A percentile compares a stretch with the other conserved stretches of the same genome.
Conservation (phyloP, 2,888 invertebrate genomes). For the Periphyllus acericola region DNA sequence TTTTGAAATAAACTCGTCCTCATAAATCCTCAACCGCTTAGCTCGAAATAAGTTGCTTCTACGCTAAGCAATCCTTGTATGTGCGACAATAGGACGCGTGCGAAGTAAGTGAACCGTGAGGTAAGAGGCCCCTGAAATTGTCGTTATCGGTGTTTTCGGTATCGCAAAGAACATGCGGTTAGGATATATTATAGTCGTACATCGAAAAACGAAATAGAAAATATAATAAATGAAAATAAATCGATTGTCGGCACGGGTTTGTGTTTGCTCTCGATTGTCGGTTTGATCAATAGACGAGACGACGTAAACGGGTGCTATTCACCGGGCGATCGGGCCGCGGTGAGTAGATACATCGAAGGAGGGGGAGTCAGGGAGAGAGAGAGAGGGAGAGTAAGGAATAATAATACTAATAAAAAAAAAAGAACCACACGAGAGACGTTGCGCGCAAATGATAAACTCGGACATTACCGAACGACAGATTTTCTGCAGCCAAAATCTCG, state of each 20-base stretch:
- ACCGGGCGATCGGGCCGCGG: not conserved
- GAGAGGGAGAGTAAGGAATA: not conserved
- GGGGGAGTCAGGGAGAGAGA: not conserved
- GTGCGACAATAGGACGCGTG: no score
- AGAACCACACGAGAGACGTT: not conserved
- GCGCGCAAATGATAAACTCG: slow-evolving; percentile 23
- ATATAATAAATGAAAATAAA: not conserved
- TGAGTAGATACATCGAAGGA: not conserved
- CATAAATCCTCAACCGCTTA: no score
- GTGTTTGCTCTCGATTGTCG: not conserved
- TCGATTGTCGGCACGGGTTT: not conserved
- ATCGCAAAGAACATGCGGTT: not conserved
- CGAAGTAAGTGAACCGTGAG: not conserved
- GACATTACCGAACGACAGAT: slow-evolving; percentile 11
- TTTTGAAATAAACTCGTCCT: no score
- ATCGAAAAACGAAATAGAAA: not conserved
- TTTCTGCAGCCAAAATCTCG: slow-evolving; percentile 32
- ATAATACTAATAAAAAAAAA: not conserved
- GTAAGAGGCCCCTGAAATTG: not conserved
- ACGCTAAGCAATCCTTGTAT: no score
- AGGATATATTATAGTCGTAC: not conserved
- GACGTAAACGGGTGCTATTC: not conserved
- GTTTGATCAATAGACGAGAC: not conserved
- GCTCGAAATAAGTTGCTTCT: no score
- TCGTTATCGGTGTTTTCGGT: no score